Conservation (phyloP, 1,140 invertebrate species). For the Drosophila lowei region DNA sequence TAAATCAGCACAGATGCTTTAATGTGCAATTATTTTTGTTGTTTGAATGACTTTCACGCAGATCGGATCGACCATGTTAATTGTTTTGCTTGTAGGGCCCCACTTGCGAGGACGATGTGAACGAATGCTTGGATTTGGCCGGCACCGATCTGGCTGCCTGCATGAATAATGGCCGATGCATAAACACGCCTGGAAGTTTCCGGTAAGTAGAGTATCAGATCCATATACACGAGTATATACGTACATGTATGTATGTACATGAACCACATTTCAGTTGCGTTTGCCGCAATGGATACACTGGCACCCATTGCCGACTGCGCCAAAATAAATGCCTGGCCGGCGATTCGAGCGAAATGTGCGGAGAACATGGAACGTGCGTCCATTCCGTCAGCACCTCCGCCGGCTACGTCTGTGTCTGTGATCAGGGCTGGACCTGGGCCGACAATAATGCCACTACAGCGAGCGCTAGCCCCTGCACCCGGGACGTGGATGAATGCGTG, state of each 20-base stretch:
- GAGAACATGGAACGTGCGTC: slow-evolving; percentile 94
- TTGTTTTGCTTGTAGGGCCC: slow-evolving; percentile 84
- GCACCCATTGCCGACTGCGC: slow-evolving; percentile 90
- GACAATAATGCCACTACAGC: slow-evolving; percentile 84
- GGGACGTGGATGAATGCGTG: slow-evolving; percentile 95
- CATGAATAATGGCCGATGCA: slow-evolving; percentile 94
- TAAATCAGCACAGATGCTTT: no score
- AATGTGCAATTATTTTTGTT: no score
- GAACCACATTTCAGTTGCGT: slow-evolving; percentile 86
- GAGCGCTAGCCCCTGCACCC: slow-evolving; percentile 85
- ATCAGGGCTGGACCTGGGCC: slow-evolving; percentile 93
- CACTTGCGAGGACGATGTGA: slow-evolving; percentile 91
- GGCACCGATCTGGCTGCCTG: slow-evolving; percentile 93
- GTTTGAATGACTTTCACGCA: background rate
- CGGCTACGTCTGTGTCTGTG: slow-evolving; percentile 90
- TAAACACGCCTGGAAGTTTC: slow-evolving; percentile 91
- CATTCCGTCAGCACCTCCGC: slow-evolving; percentile 82
- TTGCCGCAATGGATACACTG: slow-evolving; percentile 90
- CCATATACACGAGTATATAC: background rate
- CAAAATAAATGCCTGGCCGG: slow-evolving; percentile 88
- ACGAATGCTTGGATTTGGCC: slow-evolving; percentile 91
- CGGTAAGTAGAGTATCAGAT: slow-evolving; percentile 84
- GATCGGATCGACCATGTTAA: no score
- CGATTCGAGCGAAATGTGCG: slow-evolving; percentile 91
- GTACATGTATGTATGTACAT: no score